A percentile compares a stretch with the other conserved stretches of the same genome.
Conservation (phyloP, 2,888 invertebrate genomes). For the Rhamphomyia laevipes region DNA sequence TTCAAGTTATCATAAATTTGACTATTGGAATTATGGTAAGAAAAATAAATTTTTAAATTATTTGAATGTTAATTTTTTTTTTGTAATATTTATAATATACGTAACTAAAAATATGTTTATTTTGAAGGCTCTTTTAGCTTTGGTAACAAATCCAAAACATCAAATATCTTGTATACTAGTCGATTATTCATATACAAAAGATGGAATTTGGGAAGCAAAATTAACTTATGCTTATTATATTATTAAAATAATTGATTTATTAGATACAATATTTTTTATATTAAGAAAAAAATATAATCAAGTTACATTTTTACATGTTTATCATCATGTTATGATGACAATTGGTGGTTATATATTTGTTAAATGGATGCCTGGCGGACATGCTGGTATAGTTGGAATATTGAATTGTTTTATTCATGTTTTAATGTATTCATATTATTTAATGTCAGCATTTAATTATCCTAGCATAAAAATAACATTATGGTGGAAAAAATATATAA, state of each 20-base stretch:
- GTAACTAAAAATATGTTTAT: no score
- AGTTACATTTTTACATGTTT: conserved; percentile 55
- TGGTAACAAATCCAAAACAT: not conserved
- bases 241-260: conserved; percentile 50
- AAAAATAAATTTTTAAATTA: conserved; percentile 53
- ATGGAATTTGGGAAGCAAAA: not conserved
- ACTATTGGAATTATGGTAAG: conserved; percentile 13
- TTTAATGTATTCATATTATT: conserved; percentile 74
- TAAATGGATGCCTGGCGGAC: conserved; percentile 53
- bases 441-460: conserved; percentile 55
- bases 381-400: conserved; percentile 49
- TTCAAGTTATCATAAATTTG: conserved; percentile 38
- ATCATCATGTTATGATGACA: conserved; percentile 54
- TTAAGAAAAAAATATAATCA: conserved; percentile 56
- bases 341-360: conserved; percentile 44
- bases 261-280: conserved; percentile 60
- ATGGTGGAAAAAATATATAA: conserved; percentile 77
- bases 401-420: conserved; percentile 65
- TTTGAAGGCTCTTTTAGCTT: not conserved
- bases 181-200: conserved; percentile 2
- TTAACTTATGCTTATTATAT: conserved; percentile 46
- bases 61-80: conserved; percentile 43
- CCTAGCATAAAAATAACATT: conserved; percentile 55
- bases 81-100: conserved; percentile 40
- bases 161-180: not conserved